Base-by-base conservation (phyloP, 2,888 invertebrate genomes). In the Bruchidius siliquastri region DNA sequence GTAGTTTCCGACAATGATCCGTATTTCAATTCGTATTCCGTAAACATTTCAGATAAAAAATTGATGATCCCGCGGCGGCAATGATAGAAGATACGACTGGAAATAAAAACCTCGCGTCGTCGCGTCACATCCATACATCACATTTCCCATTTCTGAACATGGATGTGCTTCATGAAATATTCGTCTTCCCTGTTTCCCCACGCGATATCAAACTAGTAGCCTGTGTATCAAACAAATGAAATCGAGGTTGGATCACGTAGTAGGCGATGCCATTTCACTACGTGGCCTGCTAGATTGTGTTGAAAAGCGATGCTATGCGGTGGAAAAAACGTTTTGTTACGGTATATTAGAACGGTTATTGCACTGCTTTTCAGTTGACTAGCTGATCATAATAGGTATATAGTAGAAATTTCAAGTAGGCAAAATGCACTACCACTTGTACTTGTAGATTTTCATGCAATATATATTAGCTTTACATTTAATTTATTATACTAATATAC, bases 401-500 rank as follows among this genome's bases (percentile, higher is more conserved):
- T n/a, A n/a, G n/a, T 26, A 49, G 49, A 3, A 49, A 49, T 49
- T 49, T 49, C 49, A 13, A 18, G 49, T 18, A 49, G 49, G 49
- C 3, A 49, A 49, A 8, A 4, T 26, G 3, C 26, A 8, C 68
- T 67, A 10, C 68, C 4, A 67, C n/a, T n/a, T n/a, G n/a, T n/a
- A n/a, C n/a, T n/a, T n/a, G n/a, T n/a, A n/a, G n/a, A n/a, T n/a
- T n/a, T n/a, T n/a, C n/a, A n/a, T n/a, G n/a, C n/a, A n/a, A n/a
- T n/a, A n/a, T n/a, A n/a, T n/a, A n/a, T n/a, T n/a, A n/a, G n/a
- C n/a, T n/a, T n/a, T 68, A 66, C 21, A 49, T 21, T 69, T 67
- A 22, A 66, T 67, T 32, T 71, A 73, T 73, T 66, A 75, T 73
- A n/a, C n/a, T n/a, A n/a, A n/a, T n/a, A n/a, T n/a, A n/a, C n/a